Conservation (phyloP, 2,797 vertebrate genomes). For the Rhincodon typus region DNA sequence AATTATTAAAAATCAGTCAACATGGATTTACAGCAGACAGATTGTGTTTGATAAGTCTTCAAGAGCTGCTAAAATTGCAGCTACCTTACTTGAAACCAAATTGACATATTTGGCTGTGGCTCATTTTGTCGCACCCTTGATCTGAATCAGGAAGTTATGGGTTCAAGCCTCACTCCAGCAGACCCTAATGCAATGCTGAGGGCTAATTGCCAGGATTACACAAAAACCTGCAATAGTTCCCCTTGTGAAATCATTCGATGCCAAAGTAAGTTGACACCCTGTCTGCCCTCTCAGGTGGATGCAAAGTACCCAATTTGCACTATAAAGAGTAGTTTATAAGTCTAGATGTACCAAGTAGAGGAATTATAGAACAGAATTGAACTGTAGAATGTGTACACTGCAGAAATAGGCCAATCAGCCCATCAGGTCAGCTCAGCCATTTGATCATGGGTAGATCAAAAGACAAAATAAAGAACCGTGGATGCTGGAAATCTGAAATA, state of each 20-base stretch:
- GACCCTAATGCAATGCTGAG: too few species aligned
- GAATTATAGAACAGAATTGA: too few species aligned
- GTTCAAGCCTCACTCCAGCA: too few species aligned
- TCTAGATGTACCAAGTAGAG: neutral
- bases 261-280: neutral
- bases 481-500: too few species aligned
- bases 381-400: too few species aligned
- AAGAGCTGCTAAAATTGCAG: neutral
- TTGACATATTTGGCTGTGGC: neutral
- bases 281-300: neutral
- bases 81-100: neutral
- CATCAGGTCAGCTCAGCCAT: too few species aligned
- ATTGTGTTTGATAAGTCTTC: neutral
- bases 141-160: neutral
- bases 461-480: too few species aligned
- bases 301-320: neutral
- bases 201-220: too few species aligned
- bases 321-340: neutral
- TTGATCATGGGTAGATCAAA: too few species aligned
- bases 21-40: neutral
- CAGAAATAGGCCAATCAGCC: too few species aligned
- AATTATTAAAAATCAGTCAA: neutral
- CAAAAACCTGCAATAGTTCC: neutral
- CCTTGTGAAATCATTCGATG: neutral
- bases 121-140: neutral